These are phyloP conservation scores for Centropyge bicolor DNA, from an alignment of 2,797 vertebrate species.

Conservation along the genomic window DNA sequence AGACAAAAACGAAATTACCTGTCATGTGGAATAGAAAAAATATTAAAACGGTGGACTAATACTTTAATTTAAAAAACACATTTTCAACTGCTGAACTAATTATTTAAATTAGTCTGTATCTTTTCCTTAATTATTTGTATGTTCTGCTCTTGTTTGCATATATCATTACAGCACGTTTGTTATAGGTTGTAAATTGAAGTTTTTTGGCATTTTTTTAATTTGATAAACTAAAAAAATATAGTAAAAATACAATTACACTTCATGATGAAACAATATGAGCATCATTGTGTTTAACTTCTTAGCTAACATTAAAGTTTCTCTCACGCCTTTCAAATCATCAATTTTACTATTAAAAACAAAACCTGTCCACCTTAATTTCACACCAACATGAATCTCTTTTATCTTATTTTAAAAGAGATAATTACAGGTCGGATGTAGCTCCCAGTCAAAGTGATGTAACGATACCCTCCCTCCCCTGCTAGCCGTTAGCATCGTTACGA, in stretches of 20 bases:
- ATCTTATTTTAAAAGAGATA: background rate
- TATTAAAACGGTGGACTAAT: background rate
- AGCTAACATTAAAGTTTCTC: conserved; percentile 17
- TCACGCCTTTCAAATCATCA: background rate
- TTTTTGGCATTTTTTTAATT: background rate
- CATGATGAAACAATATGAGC: background rate
- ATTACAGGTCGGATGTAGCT: conserved; percentile 10
- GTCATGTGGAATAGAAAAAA: background rate
- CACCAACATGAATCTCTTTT: background rate
- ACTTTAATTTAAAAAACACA: background rate
- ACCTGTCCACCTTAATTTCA: background rate
- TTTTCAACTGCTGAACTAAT: background rate
- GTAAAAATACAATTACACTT: background rate
- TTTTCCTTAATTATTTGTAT: background rate
- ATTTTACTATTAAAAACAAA: background rate
- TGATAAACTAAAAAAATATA: background rate
- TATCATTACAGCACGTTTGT: background rate
- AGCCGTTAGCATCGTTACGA: conserved; percentile 31
- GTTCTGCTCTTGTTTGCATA: background rate
- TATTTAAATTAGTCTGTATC: background rate
- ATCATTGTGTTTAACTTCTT: conserved; percentile 10
- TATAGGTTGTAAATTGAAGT: background rate
- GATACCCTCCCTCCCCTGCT: conserved; percentile 13
- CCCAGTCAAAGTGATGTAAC: conserved; percentile 33
- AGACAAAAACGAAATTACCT: too few relatives aligned